phyloP scores from a whole-genome alignment of 2,888 invertebrate species.

The Trachelus tabidus region DNA sequence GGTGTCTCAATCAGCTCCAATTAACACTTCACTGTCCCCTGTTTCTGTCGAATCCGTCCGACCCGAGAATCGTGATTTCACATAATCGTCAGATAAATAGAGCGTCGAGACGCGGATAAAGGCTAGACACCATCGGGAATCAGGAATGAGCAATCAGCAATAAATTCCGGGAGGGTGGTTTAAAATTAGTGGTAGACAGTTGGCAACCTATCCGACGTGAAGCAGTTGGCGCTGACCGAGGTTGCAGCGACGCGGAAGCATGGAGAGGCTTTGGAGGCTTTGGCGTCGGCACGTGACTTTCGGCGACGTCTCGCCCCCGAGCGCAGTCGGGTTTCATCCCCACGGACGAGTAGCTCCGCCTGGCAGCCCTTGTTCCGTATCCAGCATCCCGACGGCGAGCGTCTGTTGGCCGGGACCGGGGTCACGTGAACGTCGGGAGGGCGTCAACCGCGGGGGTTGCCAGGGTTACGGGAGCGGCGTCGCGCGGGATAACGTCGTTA shows the following conservation, averaged over 20 bases:
- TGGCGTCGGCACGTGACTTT: slow-evolving; percentile 61
- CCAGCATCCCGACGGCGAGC: slow-evolving; percentile 69
- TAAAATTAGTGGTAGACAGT: background rate
- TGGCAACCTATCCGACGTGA: background rate
- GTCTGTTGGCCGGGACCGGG: slow-evolving; percentile 47
- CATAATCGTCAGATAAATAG: background rate
- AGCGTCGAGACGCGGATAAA: background rate
- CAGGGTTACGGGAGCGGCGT: slow-evolving; percentile 53
- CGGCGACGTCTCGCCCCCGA: slow-evolving; percentile 56
- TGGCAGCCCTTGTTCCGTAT: slow-evolving; percentile 75
- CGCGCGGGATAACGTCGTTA: slow-evolving; percentile 63
- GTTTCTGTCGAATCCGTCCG: background rate
- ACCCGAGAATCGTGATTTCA: background rate
- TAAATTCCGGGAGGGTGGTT: background rate
- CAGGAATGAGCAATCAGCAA: background rate
- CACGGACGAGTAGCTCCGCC: slow-evolving; percentile 75
- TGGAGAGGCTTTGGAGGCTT: slow-evolving; percentile 48
- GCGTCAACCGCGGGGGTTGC: slow-evolving; percentile 48
- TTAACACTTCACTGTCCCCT: background rate
- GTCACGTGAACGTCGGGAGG: slow-evolving; percentile 51
- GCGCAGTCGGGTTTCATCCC: slow-evolving; percentile 64
- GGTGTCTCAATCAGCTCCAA: background rate
- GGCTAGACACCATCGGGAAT: background rate
- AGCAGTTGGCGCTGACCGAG: slow-evolving; percentile 2
- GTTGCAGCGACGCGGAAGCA: slow-evolving; percentile 50